These are phyloP conservation scores for Laterallus jamaicensis DNA, from an alignment of 2,113 vertebrate genomes.

Conservation along the genomic window DNA sequence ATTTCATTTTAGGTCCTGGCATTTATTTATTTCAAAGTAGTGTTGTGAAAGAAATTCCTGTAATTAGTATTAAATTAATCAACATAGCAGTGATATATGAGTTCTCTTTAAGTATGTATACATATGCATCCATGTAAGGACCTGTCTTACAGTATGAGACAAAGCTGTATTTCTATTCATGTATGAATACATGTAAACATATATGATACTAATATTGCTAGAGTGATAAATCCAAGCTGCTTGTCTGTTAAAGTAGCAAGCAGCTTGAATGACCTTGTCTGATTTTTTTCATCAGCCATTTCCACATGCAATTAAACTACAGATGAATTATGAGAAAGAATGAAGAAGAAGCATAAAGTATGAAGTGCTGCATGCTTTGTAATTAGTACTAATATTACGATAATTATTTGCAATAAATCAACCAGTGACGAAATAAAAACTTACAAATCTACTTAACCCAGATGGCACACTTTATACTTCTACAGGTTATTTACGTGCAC, in stretches of 20 bases:
- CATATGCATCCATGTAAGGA: neutral
- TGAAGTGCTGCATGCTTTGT: neutral
- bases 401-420: neutral
- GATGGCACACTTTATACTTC: neutral
- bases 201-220: neutral
- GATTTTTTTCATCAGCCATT: neutral
- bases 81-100: neutral
- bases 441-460: neutral
- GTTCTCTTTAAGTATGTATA: neutral
- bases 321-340: neutral
- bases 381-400: neutral
- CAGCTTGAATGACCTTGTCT: neutral
- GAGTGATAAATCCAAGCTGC: neutral
- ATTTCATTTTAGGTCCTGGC: conserved; percentile 11
- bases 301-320: neutral
- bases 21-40: conserved; percentile 35
- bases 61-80: conserved; percentile 12
- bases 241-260: neutral
- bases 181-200: too few relatives aligned
- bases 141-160: neutral
- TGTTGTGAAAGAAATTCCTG: conserved; percentile 16
- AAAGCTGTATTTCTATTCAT: neutral
- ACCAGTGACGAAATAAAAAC: neutral
- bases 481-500: neutral
- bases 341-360: neutral